These are phyloP conservation scores for Hyposoter dolosus DNA, from an alignment of 2,888 invertebrate genomes.

Conservation along the genomic window DNA sequence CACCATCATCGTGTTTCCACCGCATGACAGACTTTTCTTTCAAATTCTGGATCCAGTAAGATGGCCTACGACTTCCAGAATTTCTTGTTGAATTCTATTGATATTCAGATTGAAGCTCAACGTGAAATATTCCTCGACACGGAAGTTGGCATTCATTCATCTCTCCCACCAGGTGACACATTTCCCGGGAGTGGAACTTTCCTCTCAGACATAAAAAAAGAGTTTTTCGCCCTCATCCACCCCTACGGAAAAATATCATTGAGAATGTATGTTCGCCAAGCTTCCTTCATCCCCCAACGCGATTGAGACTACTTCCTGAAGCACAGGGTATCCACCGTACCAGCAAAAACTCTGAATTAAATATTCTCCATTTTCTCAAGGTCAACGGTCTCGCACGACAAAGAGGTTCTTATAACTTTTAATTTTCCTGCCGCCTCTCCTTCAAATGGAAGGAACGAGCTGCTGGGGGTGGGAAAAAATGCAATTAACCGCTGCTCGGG, in stretches of 20 bases:
- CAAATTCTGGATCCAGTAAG: background rate
- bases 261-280: background rate
- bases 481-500: constrained; percentile 61
- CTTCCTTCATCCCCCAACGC: background rate
- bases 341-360: background rate
- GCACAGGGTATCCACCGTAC: background rate
- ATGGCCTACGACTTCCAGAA: background rate
- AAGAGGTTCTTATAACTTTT: constrained; percentile 2
- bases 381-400: background rate
- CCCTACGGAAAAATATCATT: background rate
- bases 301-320: background rate
- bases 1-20: background rate
- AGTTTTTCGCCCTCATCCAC: background rate
- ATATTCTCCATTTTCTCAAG: background rate
- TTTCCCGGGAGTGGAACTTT: background rate
- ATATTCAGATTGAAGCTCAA: background rate
- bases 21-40: background rate
- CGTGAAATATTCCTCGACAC: background rate
- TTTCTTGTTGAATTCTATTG: background rate
- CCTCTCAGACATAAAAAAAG: background rate
- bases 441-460: constrained; percentile 6
- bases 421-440: constrained; percentile 27
- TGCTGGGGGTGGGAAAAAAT: constrained; percentile 49
- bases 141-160: background rate
- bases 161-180: background rate